Conservation (phyloP, 2,113 vertebrate genomes). For the Brachirus orientalis region DNA sequence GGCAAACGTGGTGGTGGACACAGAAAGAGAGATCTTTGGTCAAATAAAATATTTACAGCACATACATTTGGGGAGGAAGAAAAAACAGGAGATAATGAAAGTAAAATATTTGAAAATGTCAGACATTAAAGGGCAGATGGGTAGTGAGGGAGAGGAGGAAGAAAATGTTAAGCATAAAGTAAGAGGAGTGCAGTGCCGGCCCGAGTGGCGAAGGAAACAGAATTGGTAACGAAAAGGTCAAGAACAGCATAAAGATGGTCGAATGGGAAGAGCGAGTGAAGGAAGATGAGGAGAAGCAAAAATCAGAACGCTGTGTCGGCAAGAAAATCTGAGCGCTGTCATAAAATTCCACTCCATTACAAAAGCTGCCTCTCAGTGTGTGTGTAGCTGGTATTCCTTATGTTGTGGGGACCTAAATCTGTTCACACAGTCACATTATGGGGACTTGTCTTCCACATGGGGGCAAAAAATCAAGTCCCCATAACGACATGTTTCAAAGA, state of each 20-base stretch:
- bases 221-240: constrained; percentile 36
- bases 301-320: constrained; percentile 56
- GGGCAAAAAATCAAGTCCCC: no score
- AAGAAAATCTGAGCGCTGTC: constrained; percentile 66
- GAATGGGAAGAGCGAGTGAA: constrained; percentile 3
- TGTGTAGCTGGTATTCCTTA: no score
- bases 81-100: constrained; percentile 26
- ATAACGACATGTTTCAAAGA: no score
- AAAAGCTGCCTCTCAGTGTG: constrained; percentile 13
- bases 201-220: constrained; percentile 13
- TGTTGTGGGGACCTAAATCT: no score
- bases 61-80: constrained; percentile 7
- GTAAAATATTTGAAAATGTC: constrained; percentile 34
- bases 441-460: no score
- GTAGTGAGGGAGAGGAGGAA: constrained; percentile 10
- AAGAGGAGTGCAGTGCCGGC: background rate
- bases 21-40: constrained; percentile 13
- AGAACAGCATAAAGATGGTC: constrained; percentile 34
- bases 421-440: no score
- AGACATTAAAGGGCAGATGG: background rate
- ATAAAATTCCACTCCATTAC: constrained; percentile 61
- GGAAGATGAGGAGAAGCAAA: background rate
- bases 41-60: constrained; percentile 47
- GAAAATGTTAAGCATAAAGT: constrained; percentile 8
- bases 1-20: constrained; percentile 1